Base-by-base conservation (phyloP, 2,888 invertebrate species). In the Sclerodermus sp. region DNA sequence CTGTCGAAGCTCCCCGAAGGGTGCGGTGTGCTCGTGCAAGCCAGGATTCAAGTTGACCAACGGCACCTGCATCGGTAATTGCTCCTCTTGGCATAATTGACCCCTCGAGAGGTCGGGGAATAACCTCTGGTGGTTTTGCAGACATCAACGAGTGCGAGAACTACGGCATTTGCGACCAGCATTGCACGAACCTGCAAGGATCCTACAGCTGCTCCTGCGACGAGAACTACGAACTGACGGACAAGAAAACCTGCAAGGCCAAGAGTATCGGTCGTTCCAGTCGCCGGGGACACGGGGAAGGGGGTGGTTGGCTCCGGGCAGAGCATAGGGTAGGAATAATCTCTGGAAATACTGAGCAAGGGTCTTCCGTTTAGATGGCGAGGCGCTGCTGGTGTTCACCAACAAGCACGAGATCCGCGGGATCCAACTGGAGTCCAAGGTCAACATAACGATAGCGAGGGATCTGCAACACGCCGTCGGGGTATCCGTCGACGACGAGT, bases 341-440 rank as follows among this genome's bases (percentile, higher is more conserved):
- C n/a, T n/a, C n/a, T n/a, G n/a, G n/a, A n/a, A n/a, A n/a, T n/a
- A n/a, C n/a, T n/a, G n/a, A n/a, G n/a, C n/a, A n/a, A n/a, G n/a
- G n/a, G n/a, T n/a, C n/a, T 51, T 32, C 47, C 44, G 62, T 68
- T 13, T 60, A 85, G 87, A 80, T 17, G 84, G 85, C 0, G 88
- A 90, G 67, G 86, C 87, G 0, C 69, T 87, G 48, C 72, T 93
- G 57, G 78, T 91, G 46, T 91, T 87, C 73, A 86, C 87, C 32
- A 84, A 88, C 0, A 83, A 82, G 47, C 82, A 82, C 31, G 82
- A 87, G 51, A 86, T 91, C 30, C 82, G 86, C 58, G 87, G 85
- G 0, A 76, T 86, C 6, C 84, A 84, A 58, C 67, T 91, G 9
- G 78, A 82, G 34, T 82, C 85, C 0, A 77, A 82, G 37, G 60